Percentiles rank a stretch among this genome's conserved stretches.
Evolutionary conservation across 2,888 invertebrate genomes (phyloP).

Genomic region (Halocaridina rubra): DNA sequence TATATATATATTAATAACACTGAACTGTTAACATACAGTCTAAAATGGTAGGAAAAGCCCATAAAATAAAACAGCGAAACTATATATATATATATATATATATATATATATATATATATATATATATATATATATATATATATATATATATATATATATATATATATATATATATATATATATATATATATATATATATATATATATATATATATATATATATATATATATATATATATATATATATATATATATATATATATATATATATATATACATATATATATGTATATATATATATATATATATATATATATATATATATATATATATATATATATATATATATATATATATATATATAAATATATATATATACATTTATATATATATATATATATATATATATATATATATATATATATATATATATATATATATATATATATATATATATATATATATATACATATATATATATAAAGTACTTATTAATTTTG

Average conservation of each 20-base stretch:
- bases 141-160: background rate
- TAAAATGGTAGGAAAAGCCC: too few species aligned
- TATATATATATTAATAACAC: too few species aligned
- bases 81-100: too few species aligned
- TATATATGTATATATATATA: constrained; percentile 14
- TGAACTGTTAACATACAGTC: too few species aligned
- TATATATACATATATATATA: background rate
- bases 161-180: background rate
- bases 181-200: background rate
- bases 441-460: background rate
- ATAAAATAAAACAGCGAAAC: too few species aligned
- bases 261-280: background rate
- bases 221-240: background rate
- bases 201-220: background rate
- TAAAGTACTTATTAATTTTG: too few species aligned
- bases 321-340: background rate
- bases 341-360: background rate
- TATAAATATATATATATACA: background rate
- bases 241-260: constrained; percentile 1
- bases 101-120: too few species aligned
- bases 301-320: constrained; percentile 1
- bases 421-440: background rate
- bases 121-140: background rate
- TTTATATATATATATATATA: background rate
- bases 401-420: background rate